Percentiles rank a stretch among this genome's conserved stretches.
phyloP scores from a whole-genome alignment of 2,888 invertebrate genomes.

The Orthosia incerta region DNA sequence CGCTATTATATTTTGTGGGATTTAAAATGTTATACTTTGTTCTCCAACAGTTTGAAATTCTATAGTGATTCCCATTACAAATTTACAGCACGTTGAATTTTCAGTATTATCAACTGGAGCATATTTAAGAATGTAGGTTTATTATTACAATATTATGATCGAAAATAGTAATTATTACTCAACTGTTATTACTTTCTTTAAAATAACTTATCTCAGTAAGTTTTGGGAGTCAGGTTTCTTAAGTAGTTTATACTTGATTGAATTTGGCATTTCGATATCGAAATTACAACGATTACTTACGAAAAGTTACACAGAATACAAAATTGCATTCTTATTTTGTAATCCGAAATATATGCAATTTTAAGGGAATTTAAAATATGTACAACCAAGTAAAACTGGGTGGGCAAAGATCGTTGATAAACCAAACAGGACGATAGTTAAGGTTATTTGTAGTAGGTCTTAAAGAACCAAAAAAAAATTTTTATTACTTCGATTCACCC shows the following conservation, averaged over 20 bases:
- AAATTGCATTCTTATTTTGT: neutral
- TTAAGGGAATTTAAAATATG: neutral
- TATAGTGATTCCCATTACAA: constrained; percentile 23
- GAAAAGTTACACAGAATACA: neutral
- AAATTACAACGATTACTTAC: constrained; percentile 1
- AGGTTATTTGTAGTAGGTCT: too few relatives aligned
- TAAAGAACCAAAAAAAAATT: too few relatives aligned
- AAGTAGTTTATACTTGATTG: constrained; percentile 1
- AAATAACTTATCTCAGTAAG: constrained; percentile 1
- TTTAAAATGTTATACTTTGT: neutral
- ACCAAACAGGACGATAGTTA: too few relatives aligned
- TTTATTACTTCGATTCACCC: too few relatives aligned
- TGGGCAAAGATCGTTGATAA: too few relatives aligned
- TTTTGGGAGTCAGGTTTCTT: neutral
- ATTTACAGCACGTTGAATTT: neutral
- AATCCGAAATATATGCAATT: neutral
- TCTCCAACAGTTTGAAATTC: constrained; percentile 1
- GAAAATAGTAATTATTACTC: neutral
- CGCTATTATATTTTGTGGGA: constrained; percentile 41
- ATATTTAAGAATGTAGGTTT: neutral
- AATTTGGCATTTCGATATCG: constrained; percentile 18
- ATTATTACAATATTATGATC: neutral
- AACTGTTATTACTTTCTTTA: neutral
- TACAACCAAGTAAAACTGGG: neutral
- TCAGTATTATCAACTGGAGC: neutral